These are phyloP conservation scores for Frankliniella fusca DNA, from an alignment of 2,888 invertebrate species.

Conservation along the genomic window DNA sequence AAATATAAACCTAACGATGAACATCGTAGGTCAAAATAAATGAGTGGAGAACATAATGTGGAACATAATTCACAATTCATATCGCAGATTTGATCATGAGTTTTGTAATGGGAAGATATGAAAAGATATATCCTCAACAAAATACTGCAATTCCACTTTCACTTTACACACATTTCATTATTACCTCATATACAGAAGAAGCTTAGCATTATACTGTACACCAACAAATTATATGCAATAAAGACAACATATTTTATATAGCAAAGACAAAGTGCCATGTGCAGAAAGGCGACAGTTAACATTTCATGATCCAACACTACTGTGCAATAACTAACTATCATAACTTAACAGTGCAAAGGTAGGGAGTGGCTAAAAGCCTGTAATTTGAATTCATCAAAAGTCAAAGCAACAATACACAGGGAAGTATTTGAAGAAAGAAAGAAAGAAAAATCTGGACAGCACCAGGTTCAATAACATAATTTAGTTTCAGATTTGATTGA, in stretches of 20 bases:
- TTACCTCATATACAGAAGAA: constrained; percentile 35
- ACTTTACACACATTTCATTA: constrained; percentile 31
- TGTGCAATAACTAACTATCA: constrained; percentile 34
- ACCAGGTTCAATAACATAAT: background rate
- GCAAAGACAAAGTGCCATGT: constrained; percentile 37
- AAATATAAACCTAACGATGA: background rate
- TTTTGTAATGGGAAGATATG: constrained; percentile 4
- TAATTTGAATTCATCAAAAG: background rate
- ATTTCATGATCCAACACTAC: constrained; percentile 30
- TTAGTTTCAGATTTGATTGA: no score
- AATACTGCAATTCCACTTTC: background rate
- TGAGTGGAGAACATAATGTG: no score
- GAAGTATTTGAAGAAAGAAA: background rate
- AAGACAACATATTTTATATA: constrained; percentile 37
- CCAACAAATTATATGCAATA: constrained; percentile 35
- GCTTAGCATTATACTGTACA: constrained; percentile 37
- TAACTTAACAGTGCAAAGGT: constrained; percentile 31
- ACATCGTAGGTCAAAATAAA: background rate
- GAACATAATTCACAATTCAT: background rate
- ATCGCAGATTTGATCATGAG: constrained; percentile 22
- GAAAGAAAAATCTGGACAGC: background rate
- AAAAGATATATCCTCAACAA: constrained; percentile 27
- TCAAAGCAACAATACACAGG: background rate
- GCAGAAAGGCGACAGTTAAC: constrained; percentile 36
- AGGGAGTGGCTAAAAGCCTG: constrained; percentile 6